Evolutionary conservation across 2,113 vertebrate species (phyloP).

Genomic region (Argyrosomus japonicus): DNA sequence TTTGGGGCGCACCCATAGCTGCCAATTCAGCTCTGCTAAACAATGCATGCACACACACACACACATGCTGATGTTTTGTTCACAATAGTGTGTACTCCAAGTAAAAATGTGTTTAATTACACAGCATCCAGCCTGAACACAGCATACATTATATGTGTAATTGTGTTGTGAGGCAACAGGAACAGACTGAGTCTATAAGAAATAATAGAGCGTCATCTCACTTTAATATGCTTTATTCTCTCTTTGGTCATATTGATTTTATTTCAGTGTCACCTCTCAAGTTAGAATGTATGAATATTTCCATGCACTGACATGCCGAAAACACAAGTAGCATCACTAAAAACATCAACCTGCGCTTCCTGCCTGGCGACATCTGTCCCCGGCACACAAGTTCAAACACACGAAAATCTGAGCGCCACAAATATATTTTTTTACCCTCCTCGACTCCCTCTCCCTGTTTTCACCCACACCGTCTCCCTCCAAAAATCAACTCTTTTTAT

Average conservation of each 20-base stretch:
- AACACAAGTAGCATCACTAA: slow-evolving; percentile 55
- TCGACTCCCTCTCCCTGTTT: background rate
- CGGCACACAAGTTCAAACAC: slow-evolving; percentile 49
- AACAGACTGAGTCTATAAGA: slow-evolving; percentile 14
- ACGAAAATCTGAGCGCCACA: slow-evolving; percentile 35
- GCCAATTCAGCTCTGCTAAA: slow-evolving; percentile 13
- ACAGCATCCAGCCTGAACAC: background rate
- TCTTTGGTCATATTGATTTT: slow-evolving; percentile 68
- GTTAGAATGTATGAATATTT: slow-evolving; percentile 50
- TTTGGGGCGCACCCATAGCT: background rate
- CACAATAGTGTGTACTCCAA: background rate
- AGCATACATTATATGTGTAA: background rate
- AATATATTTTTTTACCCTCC: slow-evolving; percentile 37
- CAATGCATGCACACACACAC: slow-evolving; percentile 2
- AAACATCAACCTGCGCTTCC: slow-evolving; percentile 49
- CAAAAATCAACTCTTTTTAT: slow-evolving; percentile 38
- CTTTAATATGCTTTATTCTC: slow-evolving; percentile 53
- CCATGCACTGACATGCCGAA: slow-evolving; percentile 48
- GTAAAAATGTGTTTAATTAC: background rate
- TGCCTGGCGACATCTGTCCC: slow-evolving; percentile 40
- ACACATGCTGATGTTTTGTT: background rate
- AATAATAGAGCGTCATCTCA: slow-evolving; percentile 47
- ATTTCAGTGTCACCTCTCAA: slow-evolving; percentile 36
- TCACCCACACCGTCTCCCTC: slow-evolving; percentile 19
- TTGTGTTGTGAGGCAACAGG: background rate